Base-by-base conservation (phyloP, 2,888 invertebrate genomes). In the Fabriciana adippe region DNA sequence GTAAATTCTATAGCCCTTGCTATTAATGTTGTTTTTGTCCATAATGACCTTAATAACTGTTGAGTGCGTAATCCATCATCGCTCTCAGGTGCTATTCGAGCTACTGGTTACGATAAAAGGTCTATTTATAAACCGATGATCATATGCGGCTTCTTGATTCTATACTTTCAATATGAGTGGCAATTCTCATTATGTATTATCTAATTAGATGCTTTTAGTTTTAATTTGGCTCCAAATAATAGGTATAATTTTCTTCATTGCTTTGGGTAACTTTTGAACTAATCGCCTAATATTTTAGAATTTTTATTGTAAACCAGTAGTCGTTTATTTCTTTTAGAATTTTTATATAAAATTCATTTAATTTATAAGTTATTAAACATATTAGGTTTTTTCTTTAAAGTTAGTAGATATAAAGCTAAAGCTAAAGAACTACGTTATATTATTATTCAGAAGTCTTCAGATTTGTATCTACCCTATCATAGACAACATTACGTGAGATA, bases 41-140 rank as follows among this genome's bases (percentile, higher is more conserved):
- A 16, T 56, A 57, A 54, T 61, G 60, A 67, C 67, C 61, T 61
- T 67, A 67, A 70, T 70, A 67, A 64, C 67, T 64, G 69, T 60
- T 67, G 64, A 70, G 53, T 65, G 55, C 64, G 64, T 65, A 70
- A 67, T 70, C 64, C 67, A 70, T 70, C 70, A 67, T 60, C 26
- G 50, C 16, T 61, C 64, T 70, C 67, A 55, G 66, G 59, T 48
- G 55, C 31, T 59, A 69, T 64, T 60, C 64, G 35, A 61, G 61
- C 67, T 70, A 62, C 64, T 63, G 59, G 69, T 62, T 64, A 57
- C 61, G 64, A 70, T 67, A 67, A 70, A 67, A 70, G 70, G 45
- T 64, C 64, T 70, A 65, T 70, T 70, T 67, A 70, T 70, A 67
- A 57, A 57, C 54, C 60, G 61, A 31, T 57, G 55, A 70, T 65